Conservation (phyloP, 2,113 vertebrate genomes). For the Clarias macrocephalus region DNA sequence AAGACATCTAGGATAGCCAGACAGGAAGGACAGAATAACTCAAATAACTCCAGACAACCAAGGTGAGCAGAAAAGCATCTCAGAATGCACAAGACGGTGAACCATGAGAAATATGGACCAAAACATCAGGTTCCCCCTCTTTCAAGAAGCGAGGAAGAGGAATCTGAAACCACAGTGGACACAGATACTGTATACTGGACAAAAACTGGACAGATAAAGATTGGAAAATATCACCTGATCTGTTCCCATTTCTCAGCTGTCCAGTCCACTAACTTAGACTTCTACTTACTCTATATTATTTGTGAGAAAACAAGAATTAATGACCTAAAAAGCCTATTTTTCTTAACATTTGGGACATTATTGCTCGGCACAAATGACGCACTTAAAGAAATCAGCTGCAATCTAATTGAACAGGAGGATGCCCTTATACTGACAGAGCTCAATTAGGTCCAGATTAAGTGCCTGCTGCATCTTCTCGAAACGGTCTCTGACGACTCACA, state of each 20-base stretch:
- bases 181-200: neutral
- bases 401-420: slow-evolving; percentile 5
- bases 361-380: slow-evolving; percentile 24
- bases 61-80: neutral
- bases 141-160: neutral
- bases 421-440: slow-evolving; percentile 20
- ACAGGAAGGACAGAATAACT: neutral
- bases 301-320: neutral
- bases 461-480: neutral
- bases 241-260: neutral
- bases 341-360: neutral
- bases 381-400: neutral
- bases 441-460: slow-evolving; percentile 13
- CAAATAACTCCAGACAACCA: neutral
- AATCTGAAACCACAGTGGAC: neutral
- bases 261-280: neutral
- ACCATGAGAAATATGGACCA: neutral
- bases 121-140: neutral
- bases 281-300: neutral
- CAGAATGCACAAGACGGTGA: neutral
- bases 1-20: neutral
- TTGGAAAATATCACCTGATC: neutral
- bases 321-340: neutral
- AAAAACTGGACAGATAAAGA: neutral
- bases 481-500: neutral